Conservation (phyloP, 2,113 vertebrate species). For the Paradisaea rubra region DNA sequence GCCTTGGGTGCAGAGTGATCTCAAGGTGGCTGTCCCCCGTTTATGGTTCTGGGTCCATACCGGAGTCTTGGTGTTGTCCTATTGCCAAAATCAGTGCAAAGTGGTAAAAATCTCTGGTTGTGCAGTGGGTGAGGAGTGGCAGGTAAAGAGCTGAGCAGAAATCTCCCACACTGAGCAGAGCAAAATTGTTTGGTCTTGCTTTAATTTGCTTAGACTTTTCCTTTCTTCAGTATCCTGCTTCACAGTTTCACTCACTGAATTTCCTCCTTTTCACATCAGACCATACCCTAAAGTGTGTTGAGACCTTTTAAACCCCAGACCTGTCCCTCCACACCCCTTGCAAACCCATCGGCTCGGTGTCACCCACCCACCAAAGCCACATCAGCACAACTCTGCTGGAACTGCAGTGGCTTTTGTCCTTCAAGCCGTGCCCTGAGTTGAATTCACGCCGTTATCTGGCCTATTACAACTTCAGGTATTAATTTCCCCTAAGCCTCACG, state of each 20-base stretch:
- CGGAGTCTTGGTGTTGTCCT: rapidly evolving
- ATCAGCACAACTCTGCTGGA: neutral
- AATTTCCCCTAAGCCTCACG: neutral
- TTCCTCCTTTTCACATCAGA: neutral
- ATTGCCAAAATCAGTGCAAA: neutral
- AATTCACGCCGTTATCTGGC: neutral
- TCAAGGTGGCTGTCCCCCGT: rapidly evolving
- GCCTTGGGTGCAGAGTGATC: neutral
- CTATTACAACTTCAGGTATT: neutral
- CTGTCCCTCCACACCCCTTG: neutral
- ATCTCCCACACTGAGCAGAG: neutral
- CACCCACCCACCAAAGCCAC: neutral
- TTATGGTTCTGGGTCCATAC: neutral
- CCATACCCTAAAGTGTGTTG: rapidly evolving
- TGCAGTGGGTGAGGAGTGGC: neutral
- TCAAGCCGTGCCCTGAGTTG: neutral
- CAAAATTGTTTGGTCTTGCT: neutral
- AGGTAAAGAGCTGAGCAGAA: neutral
- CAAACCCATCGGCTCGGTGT: neutral
- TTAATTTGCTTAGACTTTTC: neutral
- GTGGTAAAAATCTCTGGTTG: neutral
- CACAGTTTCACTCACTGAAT: neutral
- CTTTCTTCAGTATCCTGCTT: neutral
- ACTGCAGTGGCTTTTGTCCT: neutral
- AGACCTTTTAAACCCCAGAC: neutral